Conservation (phyloP, 2,797 vertebrate species). For the Alcedo quadribrachys region DNA sequence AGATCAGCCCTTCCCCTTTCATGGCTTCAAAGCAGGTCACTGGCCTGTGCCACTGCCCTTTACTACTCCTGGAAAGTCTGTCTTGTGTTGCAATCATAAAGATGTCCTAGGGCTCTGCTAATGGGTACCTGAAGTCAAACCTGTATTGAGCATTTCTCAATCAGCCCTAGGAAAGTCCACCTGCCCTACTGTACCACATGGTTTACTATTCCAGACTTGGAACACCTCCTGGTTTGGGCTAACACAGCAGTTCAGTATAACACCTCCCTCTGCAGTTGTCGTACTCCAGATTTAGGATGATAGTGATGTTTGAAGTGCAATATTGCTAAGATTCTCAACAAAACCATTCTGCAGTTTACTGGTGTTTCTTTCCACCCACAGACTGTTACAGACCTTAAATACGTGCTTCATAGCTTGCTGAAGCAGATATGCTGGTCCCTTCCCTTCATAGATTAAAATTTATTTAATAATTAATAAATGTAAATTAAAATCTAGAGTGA, state of each 20-base stretch:
- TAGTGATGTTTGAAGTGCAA: background rate
- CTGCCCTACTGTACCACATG: background rate
- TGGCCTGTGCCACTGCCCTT: background rate
- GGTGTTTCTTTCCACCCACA: background rate
- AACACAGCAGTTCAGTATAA: background rate
- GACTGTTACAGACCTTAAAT: background rate
- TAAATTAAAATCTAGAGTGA: background rate
- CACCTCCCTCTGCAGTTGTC: background rate
- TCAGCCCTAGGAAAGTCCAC: background rate
- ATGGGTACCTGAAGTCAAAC: background rate
- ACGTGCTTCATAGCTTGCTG: background rate
- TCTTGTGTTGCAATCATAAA: background rate
- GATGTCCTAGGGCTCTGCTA: background rate
- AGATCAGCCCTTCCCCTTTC: background rate
- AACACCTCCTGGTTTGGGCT: background rate
- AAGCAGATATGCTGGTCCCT: background rate
- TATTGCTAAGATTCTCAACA: background rate
- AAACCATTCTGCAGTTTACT: background rate
- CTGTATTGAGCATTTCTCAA: background rate
- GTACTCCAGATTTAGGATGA: background rate
- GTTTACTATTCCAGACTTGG: background rate
- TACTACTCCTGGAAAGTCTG: background rate
- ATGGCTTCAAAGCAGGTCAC: background rate
- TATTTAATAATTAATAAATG: background rate
- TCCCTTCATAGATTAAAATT: background rate